Evolutionary conservation across 1,140 invertebrate species (phyloP).

Genomic region (Cecropterus lyciades): DNA sequence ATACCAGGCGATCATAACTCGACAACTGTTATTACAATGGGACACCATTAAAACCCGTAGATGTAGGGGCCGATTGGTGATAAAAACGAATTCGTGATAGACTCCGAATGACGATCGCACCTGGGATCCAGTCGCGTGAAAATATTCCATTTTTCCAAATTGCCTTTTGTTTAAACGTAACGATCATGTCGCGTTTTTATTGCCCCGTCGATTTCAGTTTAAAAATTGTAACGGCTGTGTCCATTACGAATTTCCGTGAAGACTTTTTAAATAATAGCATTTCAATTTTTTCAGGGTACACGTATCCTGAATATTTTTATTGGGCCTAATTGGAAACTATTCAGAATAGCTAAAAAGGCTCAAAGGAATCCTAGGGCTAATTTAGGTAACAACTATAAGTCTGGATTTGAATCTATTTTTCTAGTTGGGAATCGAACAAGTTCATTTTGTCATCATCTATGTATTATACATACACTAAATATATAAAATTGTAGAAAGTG

Average conservation of each 20-base stretch:
- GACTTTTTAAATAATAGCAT: neutral
- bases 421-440: no score
- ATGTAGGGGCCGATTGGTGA: constrained; percentile 30
- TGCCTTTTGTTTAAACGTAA: constrained; percentile 37
- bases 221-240: neutral
- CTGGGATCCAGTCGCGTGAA: constrained; percentile 32
- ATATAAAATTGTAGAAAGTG: no score
- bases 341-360: no score
- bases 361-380: no score
- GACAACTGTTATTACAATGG: constrained; percentile 27
- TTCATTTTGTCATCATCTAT: no score
- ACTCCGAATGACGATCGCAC: constrained; percentile 32
- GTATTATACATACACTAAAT: no score
- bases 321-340: no score
- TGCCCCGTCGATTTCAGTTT: constrained; percentile 18
- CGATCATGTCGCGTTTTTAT: constrained; percentile 27
- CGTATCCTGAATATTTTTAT: no score
- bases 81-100: constrained; percentile 37
- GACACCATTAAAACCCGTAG: constrained; percentile 24
- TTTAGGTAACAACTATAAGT: no score
- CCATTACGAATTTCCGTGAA: neutral
- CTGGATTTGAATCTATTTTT: no score
- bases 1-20: constrained; percentile 20
- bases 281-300: no score
- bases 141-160: constrained; percentile 38